Conservation (phyloP, 64 coral and sea anemone species). For the Porites australiensis region DNA sequence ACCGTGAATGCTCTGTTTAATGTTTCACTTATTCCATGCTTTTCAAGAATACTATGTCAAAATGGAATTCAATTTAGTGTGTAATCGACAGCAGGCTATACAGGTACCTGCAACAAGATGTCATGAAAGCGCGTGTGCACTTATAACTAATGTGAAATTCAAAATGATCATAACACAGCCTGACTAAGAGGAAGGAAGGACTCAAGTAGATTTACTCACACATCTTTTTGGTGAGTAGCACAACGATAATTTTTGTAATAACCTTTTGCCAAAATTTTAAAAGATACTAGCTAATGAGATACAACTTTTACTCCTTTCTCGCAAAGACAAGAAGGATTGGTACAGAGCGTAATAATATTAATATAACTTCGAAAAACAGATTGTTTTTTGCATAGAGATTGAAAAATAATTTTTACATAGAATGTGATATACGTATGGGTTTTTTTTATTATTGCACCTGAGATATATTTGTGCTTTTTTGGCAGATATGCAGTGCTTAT, state of each 20-base stretch:
- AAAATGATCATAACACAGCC: background rate
- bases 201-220: background rate
- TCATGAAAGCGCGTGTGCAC: background rate
- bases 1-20: no score
- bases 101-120: background rate
- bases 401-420: no score
- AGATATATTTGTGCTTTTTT: background rate
- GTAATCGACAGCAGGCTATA: background rate
- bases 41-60: no score
- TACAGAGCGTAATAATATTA: no score
- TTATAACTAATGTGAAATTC: background rate
- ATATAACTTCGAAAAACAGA: no score
- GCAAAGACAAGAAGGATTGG: background rate
- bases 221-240: background rate
- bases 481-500: background rate
- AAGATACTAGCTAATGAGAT: background rate
- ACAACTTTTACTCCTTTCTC: background rate
- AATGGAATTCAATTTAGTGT: no score
- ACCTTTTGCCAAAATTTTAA: background rate
- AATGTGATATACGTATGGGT: no score
- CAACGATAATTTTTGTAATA: no score
- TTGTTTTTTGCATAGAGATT: no score
- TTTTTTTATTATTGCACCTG: no score
- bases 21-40: no score
- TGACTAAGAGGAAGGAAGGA: constrained; percentile 6